Evolutionary conservation across 1,140 invertebrate species (phyloP), one percentile per base, ranked within the genome.

Genomic region (Drosophila sp.): DNA sequence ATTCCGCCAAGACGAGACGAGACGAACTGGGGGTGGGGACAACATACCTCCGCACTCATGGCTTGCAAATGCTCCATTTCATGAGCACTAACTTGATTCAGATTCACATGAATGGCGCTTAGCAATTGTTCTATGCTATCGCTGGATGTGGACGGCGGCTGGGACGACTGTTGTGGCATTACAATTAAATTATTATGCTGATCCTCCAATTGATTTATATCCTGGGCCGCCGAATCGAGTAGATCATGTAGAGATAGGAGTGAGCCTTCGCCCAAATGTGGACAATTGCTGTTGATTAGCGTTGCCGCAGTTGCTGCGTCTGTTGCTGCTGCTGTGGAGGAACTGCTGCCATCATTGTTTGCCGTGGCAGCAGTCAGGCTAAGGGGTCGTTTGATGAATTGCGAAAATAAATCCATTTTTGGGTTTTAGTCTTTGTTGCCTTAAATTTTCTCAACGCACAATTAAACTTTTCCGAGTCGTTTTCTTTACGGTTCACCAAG

Each of bases 21-120:
- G 17, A 8, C 33, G 7, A 8, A 35, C 10, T 38, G 35, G 35
- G 35, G 3, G 2, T 6, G 33, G 8, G 6, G 3, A 50, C 25
- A 41, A 75, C 82, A 66, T 83, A 86, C 83, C 83, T 86, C 83
- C 23, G 71, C 76, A 54, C 83, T 86, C 83, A 86, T 89, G 2
- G 83, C 83, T 66, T 83, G 83, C 41, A 86, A 83, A 47, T 86
- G 83, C 54, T 87, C 83, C 84, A 86, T 83, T 89, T 87, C 84
- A 67, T 74, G 56, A 35, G 70, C 77, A 41, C 76, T 70, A 29
- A 87, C 84, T 72, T 89, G 68, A 76, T 80, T 82, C 47, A 87
- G 17, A 71, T 89, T 80, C 1, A 84, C 57, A 67, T 87, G 77
- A 5, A 89, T 84, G 7, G 76, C 77, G 33, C 33, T 65, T 4